Conservation (phyloP, 2,113 vertebrate species). For the Psettodes erumei region DNA sequence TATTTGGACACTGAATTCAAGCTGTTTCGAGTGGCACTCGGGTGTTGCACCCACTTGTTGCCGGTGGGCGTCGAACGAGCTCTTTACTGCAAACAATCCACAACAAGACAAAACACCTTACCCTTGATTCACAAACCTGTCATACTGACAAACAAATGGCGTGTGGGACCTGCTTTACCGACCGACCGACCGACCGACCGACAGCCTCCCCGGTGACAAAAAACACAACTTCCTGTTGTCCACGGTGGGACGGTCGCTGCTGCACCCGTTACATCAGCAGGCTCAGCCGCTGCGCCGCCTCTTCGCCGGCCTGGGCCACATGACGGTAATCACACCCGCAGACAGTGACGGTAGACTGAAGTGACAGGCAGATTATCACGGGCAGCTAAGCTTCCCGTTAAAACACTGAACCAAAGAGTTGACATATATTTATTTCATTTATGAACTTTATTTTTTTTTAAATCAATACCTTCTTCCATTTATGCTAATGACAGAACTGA, state of each 20-base stretch:
- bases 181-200: not conserved
- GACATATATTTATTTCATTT: conserved; percentile 4
- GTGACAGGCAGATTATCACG: conserved; percentile 31
- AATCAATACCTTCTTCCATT: too few relatives aligned
- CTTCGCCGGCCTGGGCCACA: not conserved
- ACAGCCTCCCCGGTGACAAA: not conserved
- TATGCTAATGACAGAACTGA: not conserved
- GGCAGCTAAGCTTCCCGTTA: not conserved
- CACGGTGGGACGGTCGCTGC: not conserved
- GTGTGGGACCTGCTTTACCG: not conserved
- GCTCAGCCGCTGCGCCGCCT: conserved; percentile 3
- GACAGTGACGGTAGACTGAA: not conserved
- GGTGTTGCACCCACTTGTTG: too few relatives aligned
- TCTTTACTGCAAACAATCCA: not conserved
- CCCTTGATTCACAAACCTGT: conserved; percentile 54
- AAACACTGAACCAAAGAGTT: not conserved
- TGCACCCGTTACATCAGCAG: conserved; percentile 19
- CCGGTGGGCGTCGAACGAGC: too few relatives aligned
- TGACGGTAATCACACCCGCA: conserved; percentile 12
- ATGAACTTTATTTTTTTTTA: too few relatives aligned
- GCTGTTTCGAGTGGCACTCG: not conserved
- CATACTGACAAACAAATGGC: conserved; percentile 45
- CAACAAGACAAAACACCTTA: conserved; percentile 20
- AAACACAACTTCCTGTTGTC: conserved; percentile 35
- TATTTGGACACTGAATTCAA: not conserved